Evolutionary conservation across 2,113 vertebrate species (phyloP), one percentile per base, ranked within the genome.

Genomic region (Engraulis encrasicolus): DNA sequence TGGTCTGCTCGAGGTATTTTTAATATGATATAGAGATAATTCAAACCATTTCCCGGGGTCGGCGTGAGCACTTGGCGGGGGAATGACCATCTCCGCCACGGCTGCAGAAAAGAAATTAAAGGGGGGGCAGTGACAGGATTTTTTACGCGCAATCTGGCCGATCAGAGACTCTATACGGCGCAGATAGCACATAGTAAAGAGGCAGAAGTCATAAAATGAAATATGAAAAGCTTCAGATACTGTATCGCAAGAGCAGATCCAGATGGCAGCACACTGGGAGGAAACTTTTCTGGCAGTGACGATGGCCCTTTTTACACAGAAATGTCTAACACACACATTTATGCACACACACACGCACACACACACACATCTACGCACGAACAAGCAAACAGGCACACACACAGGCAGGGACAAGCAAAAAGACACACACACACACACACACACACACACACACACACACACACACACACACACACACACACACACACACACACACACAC

Each of bases 141-240:
- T 85, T 66, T 85, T 85, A 82, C 17, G 50, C 66, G 81, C 81
- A 37, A 54, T 78, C 48, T 81, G 80, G 52, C 37, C 50, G 50
- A 78, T 82, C 49, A 11, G 19, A 40, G 37, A 17, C 37, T 50
- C 58, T 81, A 81, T 17, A 31, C 50, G 19, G 78, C 50, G 36
- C n/a, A 27, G 23, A 85, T 78, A 50, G 52, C 50, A 81, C 74
- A 50, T 54, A 77, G 77, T 85, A 78, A 85, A 81, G 66, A 81
- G 23, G 38, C n/a, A 31, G 74, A 81, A 81, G 50, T 81, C 78
- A 82, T 85, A 20, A 50, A 78, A 50, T 49, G 11, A 78, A 78
- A 82, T 78, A 45, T n/a, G 38, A 34, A 31, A 66, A 50, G 84
- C 50, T 80, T 80, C 54, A 82, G 78, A 86, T 79, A 83, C 78